Conservation (phyloP, 2,113 vertebrate genomes). For the Machaerirhynchus nigripectus region DNA sequence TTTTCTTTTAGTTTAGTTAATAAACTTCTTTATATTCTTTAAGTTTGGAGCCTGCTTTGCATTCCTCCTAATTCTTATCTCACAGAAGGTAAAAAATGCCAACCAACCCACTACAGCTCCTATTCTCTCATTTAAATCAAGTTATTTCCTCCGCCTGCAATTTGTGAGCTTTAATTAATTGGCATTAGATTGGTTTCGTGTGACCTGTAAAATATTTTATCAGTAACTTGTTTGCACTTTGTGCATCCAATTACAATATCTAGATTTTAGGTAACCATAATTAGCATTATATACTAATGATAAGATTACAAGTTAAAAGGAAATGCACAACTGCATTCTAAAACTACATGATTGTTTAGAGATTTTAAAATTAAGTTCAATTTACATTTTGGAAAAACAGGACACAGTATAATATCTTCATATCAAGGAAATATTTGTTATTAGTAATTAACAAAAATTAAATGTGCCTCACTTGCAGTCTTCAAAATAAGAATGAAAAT, state of each 20-base stretch:
- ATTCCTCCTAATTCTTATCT: too few relatives aligned
- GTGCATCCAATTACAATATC: not conserved
- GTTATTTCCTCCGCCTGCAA: not conserved
- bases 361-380: not conserved
- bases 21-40: too few relatives aligned
- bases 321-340: not conserved
- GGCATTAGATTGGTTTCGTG: not conserved
- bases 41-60: too few relatives aligned
- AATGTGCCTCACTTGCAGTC: not conserved
- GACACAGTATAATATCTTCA: not conserved
- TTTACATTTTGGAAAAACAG: not conserved
- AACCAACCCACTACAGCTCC: too few relatives aligned
- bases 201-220: not conserved
- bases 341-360: not conserved
- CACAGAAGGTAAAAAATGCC: too few relatives aligned
- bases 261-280: constrained; percentile 1
- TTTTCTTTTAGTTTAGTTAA: too few relatives aligned
- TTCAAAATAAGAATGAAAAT: constrained; percentile 22
- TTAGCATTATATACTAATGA: not conserved
- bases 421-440: not conserved
- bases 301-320: not conserved
- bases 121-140: constrained; percentile 6
- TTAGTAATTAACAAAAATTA: constrained; percentile 29
- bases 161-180: constrained; percentile 25
- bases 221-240: not conserved